These are phyloP conservation scores for Lucifuga dentata DNA, from an alignment of 2,113 vertebrate species.

Conservation along the genomic window DNA sequence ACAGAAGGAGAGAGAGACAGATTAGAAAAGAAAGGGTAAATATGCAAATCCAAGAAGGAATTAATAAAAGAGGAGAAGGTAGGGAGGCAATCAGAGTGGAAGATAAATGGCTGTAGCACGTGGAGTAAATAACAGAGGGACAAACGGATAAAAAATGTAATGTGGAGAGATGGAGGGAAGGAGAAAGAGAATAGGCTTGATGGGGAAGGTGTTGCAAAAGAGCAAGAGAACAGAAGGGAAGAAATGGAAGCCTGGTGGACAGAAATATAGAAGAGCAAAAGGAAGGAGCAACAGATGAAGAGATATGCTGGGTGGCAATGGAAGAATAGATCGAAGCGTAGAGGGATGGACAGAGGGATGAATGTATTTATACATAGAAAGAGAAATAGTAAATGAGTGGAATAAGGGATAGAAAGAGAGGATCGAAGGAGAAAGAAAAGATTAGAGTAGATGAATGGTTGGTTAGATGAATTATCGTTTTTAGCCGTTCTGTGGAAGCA, in stretches of 20 bases:
- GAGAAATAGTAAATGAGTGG: too few species aligned
- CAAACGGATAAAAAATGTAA: slow-evolving; percentile 15
- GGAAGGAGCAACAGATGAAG: too few species aligned
- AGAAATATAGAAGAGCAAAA: too few species aligned
- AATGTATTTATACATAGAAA: not conserved
- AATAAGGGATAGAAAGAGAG: not conserved
- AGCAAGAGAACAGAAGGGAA: slow-evolving; percentile 5
- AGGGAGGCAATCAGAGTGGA: slow-evolving; percentile 1
- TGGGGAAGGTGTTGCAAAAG: too few species aligned
- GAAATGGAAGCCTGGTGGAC: too few species aligned
- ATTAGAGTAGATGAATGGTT: not conserved
- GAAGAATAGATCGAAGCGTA: not conserved
- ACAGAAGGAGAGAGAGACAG: not conserved
- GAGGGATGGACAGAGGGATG: not conserved
- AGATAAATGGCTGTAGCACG: not conserved
- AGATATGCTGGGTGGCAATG: not conserved
- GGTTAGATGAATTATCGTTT: too few species aligned
- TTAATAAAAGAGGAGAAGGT: not conserved
- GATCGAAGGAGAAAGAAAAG: not conserved
- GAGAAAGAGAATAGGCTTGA: too few species aligned
- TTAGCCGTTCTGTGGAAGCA: too few species aligned
- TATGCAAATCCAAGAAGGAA: slow-evolving; percentile 12
- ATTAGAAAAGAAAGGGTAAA: not conserved
- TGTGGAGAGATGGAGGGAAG: slow-evolving; percentile 7
- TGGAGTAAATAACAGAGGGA: slow-evolving; percentile 1